Evolutionary conservation across 1,140 invertebrate species (phyloP).

Genomic region (Dinoponera quadriceps): DNA sequence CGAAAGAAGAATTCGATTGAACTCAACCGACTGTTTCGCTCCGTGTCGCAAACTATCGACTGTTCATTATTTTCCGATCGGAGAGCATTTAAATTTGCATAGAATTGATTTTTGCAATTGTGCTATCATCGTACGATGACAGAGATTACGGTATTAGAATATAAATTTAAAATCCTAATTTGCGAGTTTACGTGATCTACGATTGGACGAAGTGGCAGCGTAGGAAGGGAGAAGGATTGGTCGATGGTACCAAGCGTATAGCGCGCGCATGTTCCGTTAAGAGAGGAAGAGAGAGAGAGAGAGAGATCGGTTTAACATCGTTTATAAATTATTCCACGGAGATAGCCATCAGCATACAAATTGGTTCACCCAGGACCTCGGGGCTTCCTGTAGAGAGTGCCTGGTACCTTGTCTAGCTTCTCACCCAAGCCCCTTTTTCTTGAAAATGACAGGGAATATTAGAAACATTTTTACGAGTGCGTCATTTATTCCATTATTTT

Average conservation of each 20-base stretch:
- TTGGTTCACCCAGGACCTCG: slow-evolving; percentile 70
- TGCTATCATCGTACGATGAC: slow-evolving; percentile 25
- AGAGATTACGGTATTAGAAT: slow-evolving; percentile 3
- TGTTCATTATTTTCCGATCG: slow-evolving; percentile 36
- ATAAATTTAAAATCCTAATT: slow-evolving; percentile 36
- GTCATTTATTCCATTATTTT: not conserved
- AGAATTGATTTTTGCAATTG: slow-evolving; percentile 45
- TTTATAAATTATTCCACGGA: slow-evolving; percentile 79
- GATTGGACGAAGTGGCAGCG: slow-evolving; percentile 1
- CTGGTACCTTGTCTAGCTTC: slow-evolving; percentile 59
- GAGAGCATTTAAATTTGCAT: slow-evolving; percentile 33
- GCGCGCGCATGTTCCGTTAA: slow-evolving; percentile 71
- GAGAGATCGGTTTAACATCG: slow-evolving; percentile 76
- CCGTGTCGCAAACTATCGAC: slow-evolving; percentile 42
- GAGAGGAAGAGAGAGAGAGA: slow-evolving; percentile 17
- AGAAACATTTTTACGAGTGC: slow-evolving; percentile 1
- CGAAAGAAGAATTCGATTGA: slow-evolving; percentile 23
- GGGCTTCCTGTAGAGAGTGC: slow-evolving; percentile 36
- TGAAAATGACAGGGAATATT: not conserved
- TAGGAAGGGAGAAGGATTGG: slow-evolving; percentile 48
- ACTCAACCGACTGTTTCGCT: not conserved
- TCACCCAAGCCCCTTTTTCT: slow-evolving; percentile 47
- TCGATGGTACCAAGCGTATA: slow-evolving; percentile 71
- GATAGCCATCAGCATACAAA: slow-evolving; percentile 80
- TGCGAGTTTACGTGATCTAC: not conserved